Base-by-base conservation (phyloP, 2,797 vertebrate genomes). In the Lindbergichthys nudifrons region DNA sequence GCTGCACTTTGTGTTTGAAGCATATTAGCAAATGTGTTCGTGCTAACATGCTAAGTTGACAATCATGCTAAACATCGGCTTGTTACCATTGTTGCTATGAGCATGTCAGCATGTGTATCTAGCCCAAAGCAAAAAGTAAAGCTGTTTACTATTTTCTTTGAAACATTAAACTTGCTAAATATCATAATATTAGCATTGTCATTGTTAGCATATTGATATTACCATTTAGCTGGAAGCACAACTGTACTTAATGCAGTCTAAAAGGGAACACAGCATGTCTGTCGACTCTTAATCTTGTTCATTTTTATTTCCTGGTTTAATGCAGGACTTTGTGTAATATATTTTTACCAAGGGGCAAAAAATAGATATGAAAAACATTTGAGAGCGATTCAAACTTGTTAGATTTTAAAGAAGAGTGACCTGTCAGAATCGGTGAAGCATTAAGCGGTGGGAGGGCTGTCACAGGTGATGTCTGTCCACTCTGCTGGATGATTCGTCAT, bases 401-500 rank as follows among this genome's bases (percentile, higher is more conserved):
- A 10, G 41, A 43, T 56, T 12, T 30, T 10, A 79, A 68, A 45
- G 43, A 70, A 42, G 0, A 30, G 51, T 48, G 45, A 51, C 16
- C 52, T 46, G 11, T 1, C 18, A 36, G 65, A 56, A 14, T 32
- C 30, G 16, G 45, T 8, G 18, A 30, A 42, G 47, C 59, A 46
- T 36, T 42, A 50, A 21, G 16, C 36, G 3, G 10, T 21, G 46
- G 21, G 18, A 39, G 6, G n/a, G 19, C 39, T 16, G 18, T 71
- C 69, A 70, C 41, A 67, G 39, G 47, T n/a, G 61, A 18, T 56
- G 62, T 47, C 43, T 65, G 46, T 68, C 56, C 21, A 53, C 73
- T 69, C 47, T 12, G 4, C 36, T 48, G 51, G 42, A 53, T 66
- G 39, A 36, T 32, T 54, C 62, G 62, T 70, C 73, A 70, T 62